phyloP scores from a whole-genome alignment of 2,888 invertebrate species.

The Acleris emargana region DNA sequence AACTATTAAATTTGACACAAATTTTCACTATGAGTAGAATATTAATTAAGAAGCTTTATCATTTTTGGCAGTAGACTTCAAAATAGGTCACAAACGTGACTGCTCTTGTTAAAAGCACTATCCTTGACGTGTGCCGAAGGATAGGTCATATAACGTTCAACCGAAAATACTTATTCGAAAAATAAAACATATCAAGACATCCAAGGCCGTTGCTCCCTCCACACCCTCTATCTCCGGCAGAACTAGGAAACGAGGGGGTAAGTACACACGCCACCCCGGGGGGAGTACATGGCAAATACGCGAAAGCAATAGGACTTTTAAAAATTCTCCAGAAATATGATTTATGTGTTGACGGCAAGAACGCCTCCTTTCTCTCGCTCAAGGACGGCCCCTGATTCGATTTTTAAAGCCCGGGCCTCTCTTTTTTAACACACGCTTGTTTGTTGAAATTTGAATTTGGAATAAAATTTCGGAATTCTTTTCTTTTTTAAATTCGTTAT shows the following conservation, averaged over 20 bases:
- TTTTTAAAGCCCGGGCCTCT: constrained; percentile 75
- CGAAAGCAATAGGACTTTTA: constrained; percentile 85
- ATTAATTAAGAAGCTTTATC: no score
- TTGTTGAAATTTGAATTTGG: constrained; percentile 36
- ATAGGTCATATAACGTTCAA: no score
- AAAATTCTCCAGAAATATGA: constrained; percentile 84
- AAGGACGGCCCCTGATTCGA: constrained; percentile 82
- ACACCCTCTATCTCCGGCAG: constrained; percentile 51
- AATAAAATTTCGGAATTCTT: constrained; percentile 3
- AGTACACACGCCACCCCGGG: constrained; percentile 77
- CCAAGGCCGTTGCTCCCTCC: constrained; percentile 39
- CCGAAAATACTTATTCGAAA: not conserved
- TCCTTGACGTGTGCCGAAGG: no score
- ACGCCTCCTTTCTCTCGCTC: constrained; percentile 72
- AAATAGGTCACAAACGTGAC: no score
- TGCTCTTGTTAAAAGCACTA: no score
- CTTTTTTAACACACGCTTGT: constrained; percentile 37
- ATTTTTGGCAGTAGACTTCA: no score
- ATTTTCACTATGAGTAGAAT: no score
- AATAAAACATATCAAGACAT: constrained; percentile 10
- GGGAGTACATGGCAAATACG: constrained; percentile 84
- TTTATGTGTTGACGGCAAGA: constrained; percentile 83
- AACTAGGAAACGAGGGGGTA: constrained; percentile 83
- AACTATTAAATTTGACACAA: no score
- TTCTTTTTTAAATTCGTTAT: constrained; percentile 22